Percentiles rank a stretch among this genome's conserved stretches.
Evolutionary conservation across 2,888 invertebrate species (phyloP).

Genomic region (Netelia virgata): DNA sequence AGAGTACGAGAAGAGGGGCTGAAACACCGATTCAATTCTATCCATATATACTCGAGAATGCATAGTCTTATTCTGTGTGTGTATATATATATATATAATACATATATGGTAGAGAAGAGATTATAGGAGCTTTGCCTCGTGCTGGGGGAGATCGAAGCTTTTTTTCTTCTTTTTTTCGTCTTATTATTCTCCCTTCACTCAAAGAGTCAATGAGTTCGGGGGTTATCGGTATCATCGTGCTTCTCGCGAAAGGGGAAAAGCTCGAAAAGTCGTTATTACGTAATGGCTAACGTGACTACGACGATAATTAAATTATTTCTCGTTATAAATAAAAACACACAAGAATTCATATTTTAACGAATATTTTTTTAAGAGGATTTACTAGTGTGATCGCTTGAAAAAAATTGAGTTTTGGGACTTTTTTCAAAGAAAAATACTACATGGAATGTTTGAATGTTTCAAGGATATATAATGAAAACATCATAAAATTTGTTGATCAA

Average conservation of each 20-base stretch:
- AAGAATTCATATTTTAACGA: too few relatives aligned
- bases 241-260: slow-evolving; percentile 37
- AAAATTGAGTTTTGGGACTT: too few relatives aligned
- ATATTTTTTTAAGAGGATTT: too few relatives aligned
- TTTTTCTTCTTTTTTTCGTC: slow-evolving; percentile 37
- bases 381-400: too few relatives aligned
- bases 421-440: too few relatives aligned
- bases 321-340: too few relatives aligned
- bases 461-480: too few relatives aligned
- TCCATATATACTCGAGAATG: slow-evolving; percentile 60
- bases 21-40: slow-evolving; percentile 62
- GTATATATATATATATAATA: slow-evolving; percentile 23
- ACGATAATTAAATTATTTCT: too few relatives aligned
- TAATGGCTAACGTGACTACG: slow-evolving; percentile 24
- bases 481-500: too few relatives aligned
- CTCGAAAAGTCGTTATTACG: slow-evolving; percentile 40
- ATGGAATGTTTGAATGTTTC: too few relatives aligned
- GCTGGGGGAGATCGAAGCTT: slow-evolving; percentile 42
- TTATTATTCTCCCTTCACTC: slow-evolving; percentile 56
- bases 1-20: slow-evolving; percentile 45
- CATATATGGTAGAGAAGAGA: slow-evolving; percentile 30
- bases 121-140: slow-evolving; percentile 51
- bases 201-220: slow-evolving; percentile 65
- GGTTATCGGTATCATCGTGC: slow-evolving; percentile 63
- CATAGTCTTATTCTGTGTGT: slow-evolving; percentile 26